A percentile compares a stretch with the other conserved stretches of the same genome.
Conservation (phyloP, 2,797 vertebrate genomes). For the Spondyliosoma cantharus region DNA sequence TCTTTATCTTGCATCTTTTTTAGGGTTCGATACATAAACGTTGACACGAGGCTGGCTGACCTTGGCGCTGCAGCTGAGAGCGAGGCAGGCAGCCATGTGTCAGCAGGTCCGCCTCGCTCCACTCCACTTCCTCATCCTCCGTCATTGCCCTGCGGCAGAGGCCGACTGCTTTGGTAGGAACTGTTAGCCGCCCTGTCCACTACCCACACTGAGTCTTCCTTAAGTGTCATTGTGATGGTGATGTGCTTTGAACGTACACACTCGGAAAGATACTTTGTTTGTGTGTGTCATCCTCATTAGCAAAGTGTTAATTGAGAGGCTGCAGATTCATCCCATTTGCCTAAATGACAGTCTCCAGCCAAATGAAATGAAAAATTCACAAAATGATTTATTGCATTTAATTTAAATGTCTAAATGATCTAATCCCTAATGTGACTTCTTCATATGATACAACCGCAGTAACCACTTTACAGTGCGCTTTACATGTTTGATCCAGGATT, state of each 20-base stretch:
- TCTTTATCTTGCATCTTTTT: neutral
- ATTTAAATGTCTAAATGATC: neutral
- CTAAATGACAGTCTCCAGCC: neutral
- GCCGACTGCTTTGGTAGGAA: conserved; percentile 28
- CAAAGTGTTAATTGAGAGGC: neutral
- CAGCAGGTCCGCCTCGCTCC: conserved; percentile 32
- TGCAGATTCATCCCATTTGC: neutral
- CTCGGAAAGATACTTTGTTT: neutral
- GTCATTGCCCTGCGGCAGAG: conserved; percentile 28
- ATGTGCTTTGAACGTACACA: neutral
- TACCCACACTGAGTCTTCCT: neutral
- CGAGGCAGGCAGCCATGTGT: conserved; percentile 42
- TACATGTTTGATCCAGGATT: neutral
- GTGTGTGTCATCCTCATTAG: neutral
- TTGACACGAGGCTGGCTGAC: conserved; percentile 44
- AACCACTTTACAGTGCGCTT: neutral
- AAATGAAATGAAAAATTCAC: neutral
- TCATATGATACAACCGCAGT: neutral
- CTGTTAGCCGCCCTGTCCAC: neutral
- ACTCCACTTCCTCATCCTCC: conserved; percentile 41
- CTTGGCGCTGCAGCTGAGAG: conserved; percentile 47
- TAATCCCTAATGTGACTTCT: neutral
- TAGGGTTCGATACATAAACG: neutral
- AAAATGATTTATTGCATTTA: neutral
- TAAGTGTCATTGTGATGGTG: neutral